These are phyloP conservation scores for Petrosia ficiformis DNA, from an alignment of 37 sponge, comb jelly and placozoan species.

Conservation along the genomic window DNA sequence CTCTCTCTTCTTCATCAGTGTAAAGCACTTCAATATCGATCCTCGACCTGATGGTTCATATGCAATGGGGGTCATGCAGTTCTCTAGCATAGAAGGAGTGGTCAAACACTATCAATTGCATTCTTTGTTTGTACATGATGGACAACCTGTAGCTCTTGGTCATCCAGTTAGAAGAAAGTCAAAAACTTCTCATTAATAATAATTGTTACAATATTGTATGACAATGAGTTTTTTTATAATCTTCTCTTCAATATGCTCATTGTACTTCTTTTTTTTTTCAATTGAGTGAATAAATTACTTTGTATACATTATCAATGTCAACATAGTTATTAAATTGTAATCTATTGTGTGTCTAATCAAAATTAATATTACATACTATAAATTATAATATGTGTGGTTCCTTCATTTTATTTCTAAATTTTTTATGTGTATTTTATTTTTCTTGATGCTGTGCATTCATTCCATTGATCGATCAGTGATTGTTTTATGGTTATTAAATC, in stretches of 20 bases:
- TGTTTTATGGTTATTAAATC: too few relatives aligned
- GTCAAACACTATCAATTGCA: slow-evolving; percentile 66
- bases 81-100: slow-evolving; percentile 49
- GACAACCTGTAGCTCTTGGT: slow-evolving; percentile 42
- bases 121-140: slow-evolving; percentile 72
- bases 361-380: too few relatives aligned
- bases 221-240: not conserved
- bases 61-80: slow-evolving; percentile 51
- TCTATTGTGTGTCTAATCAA: too few relatives aligned
- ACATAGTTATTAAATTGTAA: too few relatives aligned
- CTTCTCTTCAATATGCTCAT: not conserved
- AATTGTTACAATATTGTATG: not conserved
- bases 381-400: too few relatives aligned
- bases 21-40: slow-evolving; percentile 84
- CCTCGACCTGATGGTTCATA: slow-evolving; percentile 51
- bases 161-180: slow-evolving; percentile 28
- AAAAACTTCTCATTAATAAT: not conserved
- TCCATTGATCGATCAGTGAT: too few relatives aligned
- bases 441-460: too few relatives aligned
- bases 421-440: too few relatives aligned
- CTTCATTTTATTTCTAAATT: too few relatives aligned
- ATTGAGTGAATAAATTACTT: not conserved
- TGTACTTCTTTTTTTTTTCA: not conserved
- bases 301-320: not conserved
- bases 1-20: slow-evolving; percentile 17